Evolutionary conservation across 2,888 invertebrate species (phyloP).

Genomic region (Dione vanillae): DNA sequence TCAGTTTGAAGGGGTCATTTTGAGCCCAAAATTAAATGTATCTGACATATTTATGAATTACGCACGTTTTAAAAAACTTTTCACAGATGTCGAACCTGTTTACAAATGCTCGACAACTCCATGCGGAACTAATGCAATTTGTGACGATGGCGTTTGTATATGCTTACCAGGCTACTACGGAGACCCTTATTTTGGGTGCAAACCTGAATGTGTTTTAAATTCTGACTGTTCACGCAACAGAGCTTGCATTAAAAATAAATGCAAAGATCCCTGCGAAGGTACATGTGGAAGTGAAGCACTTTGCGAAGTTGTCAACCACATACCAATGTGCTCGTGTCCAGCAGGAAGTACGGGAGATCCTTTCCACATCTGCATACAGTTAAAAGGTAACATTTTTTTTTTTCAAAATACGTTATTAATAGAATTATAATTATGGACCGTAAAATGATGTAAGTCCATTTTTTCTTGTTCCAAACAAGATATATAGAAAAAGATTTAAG

Average conservation of each 20-base stretch:
- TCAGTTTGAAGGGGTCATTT: neutral
- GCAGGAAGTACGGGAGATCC: slow-evolving; percentile 86
- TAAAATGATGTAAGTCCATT: too few relatives aligned
- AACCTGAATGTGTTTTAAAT: slow-evolving; percentile 91
- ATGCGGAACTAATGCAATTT: slow-evolving; percentile 87
- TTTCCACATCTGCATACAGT: slow-evolving; percentile 83
- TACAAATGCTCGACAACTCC: slow-evolving; percentile 88
- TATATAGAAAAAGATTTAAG: too few relatives aligned
- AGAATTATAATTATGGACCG: neutral
- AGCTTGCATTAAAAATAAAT: slow-evolving; percentile 90
- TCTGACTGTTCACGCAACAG: slow-evolving; percentile 87
- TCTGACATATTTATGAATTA: neutral
- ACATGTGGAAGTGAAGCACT: slow-evolving; percentile 86
- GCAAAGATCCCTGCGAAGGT: slow-evolving; percentile 88
- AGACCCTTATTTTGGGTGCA: slow-evolving; percentile 89
- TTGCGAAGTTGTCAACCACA: slow-evolving; percentile 87
- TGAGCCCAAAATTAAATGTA: neutral
- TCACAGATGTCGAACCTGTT: slow-evolving; percentile 67
- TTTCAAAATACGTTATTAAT: neutral
- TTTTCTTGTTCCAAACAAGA: too few relatives aligned
- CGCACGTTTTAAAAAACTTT: neutral
- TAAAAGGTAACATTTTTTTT: slow-evolving; percentile 59
- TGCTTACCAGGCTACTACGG: slow-evolving; percentile 90
- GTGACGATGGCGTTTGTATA: slow-evolving; percentile 87
- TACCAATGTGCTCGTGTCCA: slow-evolving; percentile 88